Evolutionary conservation across 2,888 invertebrate genomes (phyloP), one percentile per base, ranked within the genome.

Genomic region (Crossocerus cetratus): DNA sequence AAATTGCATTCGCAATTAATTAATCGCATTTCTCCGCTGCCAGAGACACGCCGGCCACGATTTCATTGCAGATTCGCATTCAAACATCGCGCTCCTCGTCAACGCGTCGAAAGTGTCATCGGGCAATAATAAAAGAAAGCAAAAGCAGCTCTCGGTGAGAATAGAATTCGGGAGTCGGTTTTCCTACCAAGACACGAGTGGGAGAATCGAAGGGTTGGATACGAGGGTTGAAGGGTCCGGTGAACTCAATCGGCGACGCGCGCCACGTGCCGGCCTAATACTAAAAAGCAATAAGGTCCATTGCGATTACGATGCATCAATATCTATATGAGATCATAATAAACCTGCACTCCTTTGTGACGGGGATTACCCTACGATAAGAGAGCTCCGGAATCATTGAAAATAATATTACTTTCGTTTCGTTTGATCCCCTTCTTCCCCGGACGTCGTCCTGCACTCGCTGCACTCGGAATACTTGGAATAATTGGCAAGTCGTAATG

Each of bases 261-360:
- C 77, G 88, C 76, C 89, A 89, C 89, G 89, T 88, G 89, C 84
- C 75, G 76, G 74, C 63, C 82, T 81, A 82, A 72, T 76, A 83
- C 85, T 83, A 84, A 86, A 87, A 88, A 85, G 88, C 88, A 87
- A 88, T 88, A 88, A 88, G 87, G 79, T 83, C 76, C 75, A 72
- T 66, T 71, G 76, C 80, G 84, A 86, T 81, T 84, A 85, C 83
- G 78, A 82, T 42, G 80, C 74, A 74, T 69, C 78, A 81, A 85
- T 86, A 86, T 86, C 85, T 83, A 83, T 83, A 85, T 84, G 81
- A 83, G 84, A 84, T 86, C 84, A 83, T 86, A 85, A 88, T 88
- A 84, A 84, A 86, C 84, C 82, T 70, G 72, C 72, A 74, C 73
- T 66, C 67, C 77, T 70, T 76, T 67, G 68, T 75, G 64, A 20